Evolutionary conservation across 2,797 vertebrate genomes (phyloP), one percentile per base, ranked within the genome.

Genomic region (Pristis pectinata): DNA sequence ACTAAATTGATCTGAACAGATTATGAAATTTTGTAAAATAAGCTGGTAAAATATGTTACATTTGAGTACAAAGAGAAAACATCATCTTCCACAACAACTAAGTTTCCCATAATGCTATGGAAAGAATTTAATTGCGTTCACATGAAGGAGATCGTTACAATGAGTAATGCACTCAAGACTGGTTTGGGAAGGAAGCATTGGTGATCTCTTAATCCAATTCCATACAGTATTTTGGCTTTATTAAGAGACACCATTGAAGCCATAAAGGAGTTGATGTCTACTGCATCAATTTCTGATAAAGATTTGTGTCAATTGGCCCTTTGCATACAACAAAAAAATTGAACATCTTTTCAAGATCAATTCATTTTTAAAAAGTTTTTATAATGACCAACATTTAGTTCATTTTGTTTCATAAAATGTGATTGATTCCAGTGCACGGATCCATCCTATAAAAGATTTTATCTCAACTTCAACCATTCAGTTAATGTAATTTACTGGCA

Each of bases 161-260:
- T 30, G 67, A 93, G 30, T 93, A 74, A 74, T 53, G 30, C 41
- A 72, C 67, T 74, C 30, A 34, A 53, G 64, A 13, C 49, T 93
- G 67, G 13, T 53, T 93, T 74, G 44, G 27, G 27, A 74, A 53
- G 30, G 41, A 93, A 70, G 70, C 67, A 74, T 17, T 53, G 30
- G 44, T 34, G 70, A 93, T 67, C 44, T 74, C 22, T 93, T 93
- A 93, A 72, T 93, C 67, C 10, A 93, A 93, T 41, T 44, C 67
- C 41, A 3, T 41, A 93, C 19, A 44, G 67, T 41, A 93, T 93
- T 49, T 27, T 34, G 30, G 6, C 67, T 41, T 61, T 4, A 53
- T 19, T 74, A 74, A 93, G 74, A 44, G 91, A 72, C 41, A 93
- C 27, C 3, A 30, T 44, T 74, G 49, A 41, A 93, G 44, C n/a